These are phyloP conservation scores for Odontophorus gujanensis DNA, from an alignment of 2,113 vertebrate species.

Conservation along the genomic window DNA sequence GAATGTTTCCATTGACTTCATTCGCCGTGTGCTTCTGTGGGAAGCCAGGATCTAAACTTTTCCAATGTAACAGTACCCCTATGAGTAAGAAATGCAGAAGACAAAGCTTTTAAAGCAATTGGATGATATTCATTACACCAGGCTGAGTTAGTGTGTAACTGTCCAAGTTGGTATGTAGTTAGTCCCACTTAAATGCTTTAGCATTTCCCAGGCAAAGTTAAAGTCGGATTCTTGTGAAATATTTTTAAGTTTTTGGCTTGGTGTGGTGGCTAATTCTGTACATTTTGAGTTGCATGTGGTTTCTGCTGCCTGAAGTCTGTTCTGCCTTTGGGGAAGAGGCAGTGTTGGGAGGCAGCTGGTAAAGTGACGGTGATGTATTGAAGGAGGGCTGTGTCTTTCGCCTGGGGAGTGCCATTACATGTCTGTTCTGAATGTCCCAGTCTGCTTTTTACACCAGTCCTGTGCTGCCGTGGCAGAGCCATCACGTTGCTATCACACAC, in stretches of 20 bases:
- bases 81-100: conserved; percentile 21
- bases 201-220: neutral
- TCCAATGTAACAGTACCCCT: neutral
- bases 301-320: neutral
- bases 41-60: neutral
- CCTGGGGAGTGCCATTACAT: neutral
- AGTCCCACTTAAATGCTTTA: neutral
- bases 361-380: neutral
- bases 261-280: neutral
- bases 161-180: neutral
- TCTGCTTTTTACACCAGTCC: neutral
- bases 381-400: neutral
- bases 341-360: neutral
- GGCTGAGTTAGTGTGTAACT: neutral
- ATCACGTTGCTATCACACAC: fast-evolving
- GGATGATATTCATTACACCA: neutral
- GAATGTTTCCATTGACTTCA: neutral
- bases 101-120: conserved; percentile 48
- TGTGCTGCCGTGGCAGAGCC: neutral
- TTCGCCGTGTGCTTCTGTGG: neutral
- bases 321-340: neutral
- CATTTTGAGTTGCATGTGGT: neutral
- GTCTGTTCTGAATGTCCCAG: neutral
- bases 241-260: neutral
- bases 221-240: neutral